Base-by-base conservation (phyloP, 2,888 invertebrate species). In the Prenolepis imparis region DNA sequence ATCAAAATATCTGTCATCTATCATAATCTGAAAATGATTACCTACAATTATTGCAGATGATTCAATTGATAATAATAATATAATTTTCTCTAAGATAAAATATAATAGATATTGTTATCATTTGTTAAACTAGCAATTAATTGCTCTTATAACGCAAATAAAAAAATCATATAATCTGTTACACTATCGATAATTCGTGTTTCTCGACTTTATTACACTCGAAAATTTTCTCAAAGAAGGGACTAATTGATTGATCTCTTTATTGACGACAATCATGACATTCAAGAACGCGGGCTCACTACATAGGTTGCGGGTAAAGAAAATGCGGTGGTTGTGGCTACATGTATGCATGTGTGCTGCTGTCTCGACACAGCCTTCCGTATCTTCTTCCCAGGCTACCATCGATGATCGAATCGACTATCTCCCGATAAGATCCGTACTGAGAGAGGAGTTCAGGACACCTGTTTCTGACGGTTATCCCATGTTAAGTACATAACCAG, bases 401-500 rank as follows among this genome's bases (percentile, higher is more conserved):
- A 72, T 70, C 75, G 66, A 68, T 52, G 57, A 63, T 66, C 80
- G 41, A n/a, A 63, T 63, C 78, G 66, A 64, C 82, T 36, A 83
- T 85, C 84, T 83, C 74, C 67, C 70, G 84, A 67, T 41, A 55
- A 55, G 67, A 55, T 39, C 41, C 41, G 59, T 44, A 68, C 59
- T 41, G 67, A 57, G 55, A 77, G 77, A 67, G 81, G 83, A 83
- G 89, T 88, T 85, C 85, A 64, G 83, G 87, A 87, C 88, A 89
- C 89, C 89, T 89, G 89, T 89, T 89, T 84, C 85, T 75, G 81
- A 80, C 88, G 86, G 78, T 89, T 87, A 88, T 88, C 81, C 85
- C 85, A 82, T 88, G 89, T 85, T 87, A 88, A 89, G 86, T 87
- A 88, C 88, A 87, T 88, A 89, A 89, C 89, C 89, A 87, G 89